Evolutionary conservation across 2,888 invertebrate genomes (phyloP).

Genomic region (Uloborus plumipes): DNA sequence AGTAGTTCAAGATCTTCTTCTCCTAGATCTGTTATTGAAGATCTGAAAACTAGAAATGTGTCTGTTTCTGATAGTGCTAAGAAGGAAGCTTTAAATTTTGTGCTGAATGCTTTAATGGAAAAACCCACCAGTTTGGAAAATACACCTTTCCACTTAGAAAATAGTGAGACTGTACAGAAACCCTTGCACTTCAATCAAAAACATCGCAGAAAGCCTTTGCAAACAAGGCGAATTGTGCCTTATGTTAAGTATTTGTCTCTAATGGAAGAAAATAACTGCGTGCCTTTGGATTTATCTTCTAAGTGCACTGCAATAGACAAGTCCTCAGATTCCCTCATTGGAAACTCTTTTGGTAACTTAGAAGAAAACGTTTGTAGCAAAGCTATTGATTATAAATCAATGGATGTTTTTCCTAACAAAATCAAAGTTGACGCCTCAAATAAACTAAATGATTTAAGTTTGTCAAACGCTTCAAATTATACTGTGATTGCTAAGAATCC

Average conservation of each 20-base stretch:
- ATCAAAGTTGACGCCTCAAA: too few species aligned
- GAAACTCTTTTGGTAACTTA: too few species aligned
- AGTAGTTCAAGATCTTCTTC: background rate
- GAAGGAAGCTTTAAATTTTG: constrained; percentile 44
- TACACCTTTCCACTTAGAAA: constrained; percentile 2
- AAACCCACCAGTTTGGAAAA: constrained; percentile 24
- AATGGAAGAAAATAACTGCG: constrained; percentile 55
- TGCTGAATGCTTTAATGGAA: constrained; percentile 40
- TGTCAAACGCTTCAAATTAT: too few species aligned
- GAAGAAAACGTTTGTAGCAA: too few species aligned
- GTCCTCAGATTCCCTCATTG: too few species aligned
- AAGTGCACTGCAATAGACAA: constrained; percentile 6
- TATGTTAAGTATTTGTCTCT: constrained; percentile 63
- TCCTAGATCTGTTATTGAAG: constrained; percentile 4
- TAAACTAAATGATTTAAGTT: too few species aligned
- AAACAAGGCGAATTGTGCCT: constrained; percentile 64
- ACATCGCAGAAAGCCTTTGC: constrained; percentile 55
- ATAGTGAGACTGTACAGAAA: background rate
- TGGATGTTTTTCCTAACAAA: too few species aligned
- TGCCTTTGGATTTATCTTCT: constrained; percentile 62
- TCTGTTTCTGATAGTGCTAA: constrained; percentile 12
- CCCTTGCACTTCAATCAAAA: constrained; percentile 25
- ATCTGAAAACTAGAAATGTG: constrained; percentile 8
- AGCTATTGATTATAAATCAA: too few species aligned
- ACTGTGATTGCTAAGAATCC: background rate